Conservation (phyloP, 2,797 vertebrate genomes). For the Lutra lutra region DNA sequence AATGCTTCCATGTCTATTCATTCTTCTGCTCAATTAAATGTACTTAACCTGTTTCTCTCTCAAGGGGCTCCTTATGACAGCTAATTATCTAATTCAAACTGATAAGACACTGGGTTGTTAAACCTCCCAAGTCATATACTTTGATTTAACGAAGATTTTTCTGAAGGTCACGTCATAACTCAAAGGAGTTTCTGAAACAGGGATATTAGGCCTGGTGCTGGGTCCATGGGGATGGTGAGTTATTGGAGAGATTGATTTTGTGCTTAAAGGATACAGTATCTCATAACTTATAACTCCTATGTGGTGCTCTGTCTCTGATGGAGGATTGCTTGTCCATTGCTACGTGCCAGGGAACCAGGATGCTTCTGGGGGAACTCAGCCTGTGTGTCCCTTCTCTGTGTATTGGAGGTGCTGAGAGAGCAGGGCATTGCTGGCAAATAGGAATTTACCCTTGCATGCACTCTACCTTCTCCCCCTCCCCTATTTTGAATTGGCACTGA, state of each 20-base stretch:
- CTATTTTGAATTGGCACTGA: neutral
- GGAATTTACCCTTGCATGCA: neutral
- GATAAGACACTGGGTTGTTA: constrained; percentile 61
- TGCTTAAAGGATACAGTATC: neutral
- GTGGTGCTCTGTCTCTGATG: neutral
- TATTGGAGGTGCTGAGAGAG: neutral
- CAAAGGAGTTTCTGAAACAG: constrained; percentile 37
- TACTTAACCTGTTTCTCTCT: constrained; percentile 74
- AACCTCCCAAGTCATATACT: constrained; percentile 61
- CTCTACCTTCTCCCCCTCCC: neutral
- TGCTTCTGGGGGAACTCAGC: neutral
- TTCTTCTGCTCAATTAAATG: constrained; percentile 66
- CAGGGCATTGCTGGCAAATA: neutral
- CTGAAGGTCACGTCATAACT: constrained; percentile 52
- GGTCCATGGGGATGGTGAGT: neutral
- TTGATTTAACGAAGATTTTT: constrained; percentile 71
- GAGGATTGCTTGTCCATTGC: neutral
- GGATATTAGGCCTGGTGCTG: neutral
- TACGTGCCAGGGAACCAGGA: too few species aligned
- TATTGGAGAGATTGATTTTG: constrained; percentile 23
- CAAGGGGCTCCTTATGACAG: constrained; percentile 61
- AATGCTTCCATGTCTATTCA: neutral
- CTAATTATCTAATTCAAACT: constrained; percentile 76
- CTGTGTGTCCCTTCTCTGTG: fast-evolving
- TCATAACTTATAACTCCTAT: neutral